Conservation (phyloP, 2,113 vertebrate genomes). For the Zosterops borbonicus region DNA sequence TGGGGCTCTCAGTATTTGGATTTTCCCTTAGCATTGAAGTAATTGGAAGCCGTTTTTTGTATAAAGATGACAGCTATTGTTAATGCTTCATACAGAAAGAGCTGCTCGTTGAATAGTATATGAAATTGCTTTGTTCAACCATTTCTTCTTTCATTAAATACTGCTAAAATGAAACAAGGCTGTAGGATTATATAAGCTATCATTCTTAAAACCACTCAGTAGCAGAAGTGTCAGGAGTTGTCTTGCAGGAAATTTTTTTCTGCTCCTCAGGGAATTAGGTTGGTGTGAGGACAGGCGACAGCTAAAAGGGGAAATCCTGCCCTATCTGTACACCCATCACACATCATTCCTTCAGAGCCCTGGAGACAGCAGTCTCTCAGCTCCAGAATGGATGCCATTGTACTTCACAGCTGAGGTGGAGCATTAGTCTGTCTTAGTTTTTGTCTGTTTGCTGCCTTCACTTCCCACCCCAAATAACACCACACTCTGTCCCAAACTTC, state of each 20-base stretch:
- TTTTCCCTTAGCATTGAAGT: conserved; percentile 24
- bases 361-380: background rate
- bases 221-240: background rate
- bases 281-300: background rate
- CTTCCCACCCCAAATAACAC: accelerated
- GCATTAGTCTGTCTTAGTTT: background rate
- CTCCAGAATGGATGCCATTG: accelerated
- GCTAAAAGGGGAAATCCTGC: background rate
- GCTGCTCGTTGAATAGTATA: background rate
- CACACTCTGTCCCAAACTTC: background rate
- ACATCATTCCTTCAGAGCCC: background rate
- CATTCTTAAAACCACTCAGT: background rate
- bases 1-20: background rate
- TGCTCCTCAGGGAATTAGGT: background rate
- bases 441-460: background rate
- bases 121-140: conserved; percentile 38
- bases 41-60: conserved; percentile 16
- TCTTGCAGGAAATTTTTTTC: background rate
- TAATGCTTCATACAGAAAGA: conserved; percentile 12
- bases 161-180: background rate
- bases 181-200: conserved; percentile 26
- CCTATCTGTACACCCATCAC: background rate
- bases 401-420: background rate
- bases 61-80: conserved; percentile 35
- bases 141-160: conserved; percentile 40